Evolutionary conservation across 2,888 invertebrate species (phyloP), one percentile per base, ranked within the genome.

Genomic region (Dasypolia templi): DNA sequence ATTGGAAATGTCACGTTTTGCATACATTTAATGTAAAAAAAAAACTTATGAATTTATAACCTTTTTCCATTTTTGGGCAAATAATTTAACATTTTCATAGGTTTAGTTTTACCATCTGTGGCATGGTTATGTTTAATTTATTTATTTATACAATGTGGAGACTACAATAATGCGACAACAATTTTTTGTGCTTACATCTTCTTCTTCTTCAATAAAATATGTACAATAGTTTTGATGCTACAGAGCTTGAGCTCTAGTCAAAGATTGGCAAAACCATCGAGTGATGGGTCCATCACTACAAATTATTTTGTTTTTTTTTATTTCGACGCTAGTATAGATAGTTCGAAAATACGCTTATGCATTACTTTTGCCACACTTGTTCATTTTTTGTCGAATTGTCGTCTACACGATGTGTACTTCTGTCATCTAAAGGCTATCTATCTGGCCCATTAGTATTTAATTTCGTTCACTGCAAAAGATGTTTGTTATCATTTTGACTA

Each of bases 1-100:
- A 76, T 59, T 83, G 69, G 65, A 76, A 85, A 82, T 84, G 75
- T 67, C 70, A 71, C 62, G 72, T 72, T 82, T 77, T 71, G 68
- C 75, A 85, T 81, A 39, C 0, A n/a, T 84, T 58, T 68, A 32
- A 35, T 49, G 62, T 42, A 4, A 68, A 22, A 4, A 68, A 22
- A 42, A 67, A 72, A 42, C 35, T 64, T 26, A 56, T 29, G 29
- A 39, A 70, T 62, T 63, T 67, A 59, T 56, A 14, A 49, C 39
- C 9, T 9, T 9, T 14, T 53, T 67, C 72, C 42, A 49, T 75
- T 42, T 78, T 76, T 69, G 72, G 68, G 12, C 3, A 63, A 51
- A 26, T 19, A 46, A 39, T 29, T 49, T 6, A 12, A 63, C 55
- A 17, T 73, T 79, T 62, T 29, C 32, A 32, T 42, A 5, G 11